Conservation (phyloP, 2,797 vertebrate species). For the Menidia menidia region DNA sequence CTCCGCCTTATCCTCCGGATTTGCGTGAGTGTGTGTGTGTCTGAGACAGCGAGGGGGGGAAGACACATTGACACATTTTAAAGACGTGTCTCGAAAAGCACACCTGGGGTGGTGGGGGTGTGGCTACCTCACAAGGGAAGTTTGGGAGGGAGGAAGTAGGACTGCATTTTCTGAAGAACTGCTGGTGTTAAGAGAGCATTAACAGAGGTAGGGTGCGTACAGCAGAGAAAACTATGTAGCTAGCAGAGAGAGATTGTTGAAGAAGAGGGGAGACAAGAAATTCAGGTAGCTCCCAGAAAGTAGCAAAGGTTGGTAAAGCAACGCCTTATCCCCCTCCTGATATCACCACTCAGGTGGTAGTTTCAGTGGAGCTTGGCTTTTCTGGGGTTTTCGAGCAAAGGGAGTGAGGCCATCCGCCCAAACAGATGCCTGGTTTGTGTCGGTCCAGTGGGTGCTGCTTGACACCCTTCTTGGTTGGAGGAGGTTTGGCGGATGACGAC, state of each 20-base stretch:
- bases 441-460: constrained; percentile 59
- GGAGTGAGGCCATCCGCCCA: constrained; percentile 15
- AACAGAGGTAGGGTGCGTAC: not conserved
- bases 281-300: not conserved
- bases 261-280: constrained; percentile 1
- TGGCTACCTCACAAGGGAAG: constrained; percentile 44
- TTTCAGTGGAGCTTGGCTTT: not conserved
- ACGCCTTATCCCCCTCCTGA: not conserved
- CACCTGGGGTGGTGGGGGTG: constrained; percentile 66
- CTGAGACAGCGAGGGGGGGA: not conserved
- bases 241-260: too few species aligned
- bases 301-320: not conserved
- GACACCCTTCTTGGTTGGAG: constrained; percentile 38
- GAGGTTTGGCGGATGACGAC: constrained; percentile 18
- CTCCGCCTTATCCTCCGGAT: constrained; percentile 11
- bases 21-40: constrained; percentile 1
- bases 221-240: not conserved
- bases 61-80: constrained; percentile 1
- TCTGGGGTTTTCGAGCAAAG: not conserved
- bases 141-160: constrained; percentile 61
- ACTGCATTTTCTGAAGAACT: constrained; percentile 43
- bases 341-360: not conserved
- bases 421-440: constrained; percentile 57
- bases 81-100: constrained; percentile 14
- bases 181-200: constrained; percentile 13